Evolutionary conservation across 2,888 invertebrate genomes (phyloP).

Genomic region (Anoncus sp.): DNA sequence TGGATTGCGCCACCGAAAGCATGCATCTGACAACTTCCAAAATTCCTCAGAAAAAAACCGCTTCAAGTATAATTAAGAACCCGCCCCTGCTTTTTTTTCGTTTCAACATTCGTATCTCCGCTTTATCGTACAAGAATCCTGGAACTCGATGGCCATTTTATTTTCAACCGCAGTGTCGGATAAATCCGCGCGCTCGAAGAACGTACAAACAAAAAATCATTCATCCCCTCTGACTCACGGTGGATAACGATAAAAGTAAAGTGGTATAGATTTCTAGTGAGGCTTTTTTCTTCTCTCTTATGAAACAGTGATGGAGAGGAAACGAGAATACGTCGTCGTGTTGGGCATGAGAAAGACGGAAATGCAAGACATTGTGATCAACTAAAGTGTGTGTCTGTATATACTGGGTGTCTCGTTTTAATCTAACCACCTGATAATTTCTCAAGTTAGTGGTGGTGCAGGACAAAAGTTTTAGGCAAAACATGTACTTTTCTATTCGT

Average conservation of each 20-base stretch:
- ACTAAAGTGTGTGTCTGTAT: background rate
- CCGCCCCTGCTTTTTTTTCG: background rate
- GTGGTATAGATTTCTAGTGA: conserved; percentile 82
- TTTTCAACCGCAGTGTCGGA: background rate
- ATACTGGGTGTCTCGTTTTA: background rate
- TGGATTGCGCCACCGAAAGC: background rate
- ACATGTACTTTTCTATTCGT: no score
- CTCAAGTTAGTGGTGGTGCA: background rate
- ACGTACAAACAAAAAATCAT: conserved; percentile 22
- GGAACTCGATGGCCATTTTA: background rate
- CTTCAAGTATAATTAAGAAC: background rate
- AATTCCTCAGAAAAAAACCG: background rate
- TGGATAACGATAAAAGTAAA: conserved; percentile 81
- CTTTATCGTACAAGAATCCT: background rate
- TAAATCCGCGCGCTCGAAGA: background rate
- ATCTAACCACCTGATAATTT: background rate
- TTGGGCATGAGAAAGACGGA: conserved; percentile 35
- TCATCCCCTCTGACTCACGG: conserved; percentile 37
- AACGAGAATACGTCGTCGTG: conserved; percentile 25
- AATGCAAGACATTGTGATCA: conserved; percentile 33
- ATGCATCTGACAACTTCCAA: background rate
- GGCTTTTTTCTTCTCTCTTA: conserved; percentile 33
- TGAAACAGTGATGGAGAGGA: conserved; percentile 17
- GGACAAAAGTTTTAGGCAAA: background rate
- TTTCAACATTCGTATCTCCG: background rate